Base-by-base conservation (phyloP, 1,140 invertebrate species). In the Rhynchophorus ferrugineus region DNA sequence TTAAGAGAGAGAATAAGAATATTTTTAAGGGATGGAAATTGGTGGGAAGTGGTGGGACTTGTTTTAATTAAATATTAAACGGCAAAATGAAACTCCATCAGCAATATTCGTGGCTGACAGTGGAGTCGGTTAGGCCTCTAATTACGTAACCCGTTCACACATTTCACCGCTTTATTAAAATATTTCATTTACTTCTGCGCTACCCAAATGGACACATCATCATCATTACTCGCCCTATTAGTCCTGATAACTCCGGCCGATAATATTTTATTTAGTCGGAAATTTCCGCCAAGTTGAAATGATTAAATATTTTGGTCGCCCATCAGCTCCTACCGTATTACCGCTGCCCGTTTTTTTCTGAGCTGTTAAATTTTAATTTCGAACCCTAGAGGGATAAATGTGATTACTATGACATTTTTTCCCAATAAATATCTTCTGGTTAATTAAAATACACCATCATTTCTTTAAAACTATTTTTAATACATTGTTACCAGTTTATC, bases 101-200 rank as follows among this genome's bases (percentile, higher is more conserved):
- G 51, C 51, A 54, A 54, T 54, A 54, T 37, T 18, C 51, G 38
- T 37, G 19, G 35, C 17, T n/a, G n/a, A n/a, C n/a, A n/a, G 17
- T 16, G 16, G 43, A 52, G 16, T 52, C 45, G 41, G 43, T 54
- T 54, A 54, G 38, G 51, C 20, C 44, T 54, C 39, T 46, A 46
- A 54, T 54, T 54, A 54, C 51, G 21, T 21, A 47, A 42, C 51
- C 36, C 51, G 44, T 54, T 54, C 51, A 39, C 20, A 45, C 51
- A 47, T 54, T 54, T 54, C 22, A 41, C 22, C 44, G 22, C 42
- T 35, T 47, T 54, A 54, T 47, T 54, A 46, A 54, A 54, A 47
- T 54, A 54, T 54, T 54, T 54, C 51, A 42, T 54, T 54, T 39
- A 54, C 44, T 46, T 54, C 51, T 19, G 35, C 7, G n/a, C 29